Evolutionary conservation across 2,113 vertebrate species (phyloP).

Genomic region (Lepidothrix coronata): DNA sequence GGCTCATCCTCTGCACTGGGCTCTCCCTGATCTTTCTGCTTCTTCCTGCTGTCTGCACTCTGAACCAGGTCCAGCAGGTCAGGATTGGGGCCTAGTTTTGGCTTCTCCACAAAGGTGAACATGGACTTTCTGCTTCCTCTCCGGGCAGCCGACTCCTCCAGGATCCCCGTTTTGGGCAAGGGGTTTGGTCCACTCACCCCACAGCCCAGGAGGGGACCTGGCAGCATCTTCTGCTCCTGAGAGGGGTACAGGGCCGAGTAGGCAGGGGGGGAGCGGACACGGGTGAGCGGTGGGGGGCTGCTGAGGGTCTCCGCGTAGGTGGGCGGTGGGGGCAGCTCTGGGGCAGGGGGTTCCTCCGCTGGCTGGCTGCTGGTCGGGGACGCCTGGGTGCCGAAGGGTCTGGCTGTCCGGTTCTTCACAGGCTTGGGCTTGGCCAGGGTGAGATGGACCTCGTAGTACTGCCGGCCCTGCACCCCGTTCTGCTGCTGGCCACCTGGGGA

Average conservation of each 20-base stretch:
- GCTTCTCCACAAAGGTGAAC: conserved; percentile 98
- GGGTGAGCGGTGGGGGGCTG: conserved; percentile 74
- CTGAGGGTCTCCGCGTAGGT: conserved; percentile 82
- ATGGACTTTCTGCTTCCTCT: conserved; percentile 84
- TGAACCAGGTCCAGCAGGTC: conserved; percentile 93
- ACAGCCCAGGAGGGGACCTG: conserved; percentile 9
- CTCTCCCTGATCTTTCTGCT: conserved; percentile 80
- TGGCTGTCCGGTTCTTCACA: conserved; percentile 89
- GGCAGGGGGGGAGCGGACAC: conserved; percentile 71
- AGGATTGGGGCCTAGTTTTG: conserved; percentile 88
- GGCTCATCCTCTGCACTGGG: conserved; percentile 82
- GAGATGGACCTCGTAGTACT: conserved; percentile 77
- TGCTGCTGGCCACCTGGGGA: neutral
- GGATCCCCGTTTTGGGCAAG: conserved; percentile 83
- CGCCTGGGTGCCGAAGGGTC: conserved; percentile 85
- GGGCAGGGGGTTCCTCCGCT: conserved; percentile 15
- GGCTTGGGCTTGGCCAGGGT: conserved; percentile 76
- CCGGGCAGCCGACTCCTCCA: conserved; percentile 82
- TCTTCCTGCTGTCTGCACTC: conserved; percentile 85
- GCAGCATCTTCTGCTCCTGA: conserved; percentile 70
- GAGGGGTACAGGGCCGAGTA: conserved; percentile 77
- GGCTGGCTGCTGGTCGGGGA: neutral
- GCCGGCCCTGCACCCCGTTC: neutral
- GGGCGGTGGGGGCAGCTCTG: conserved; percentile 76
- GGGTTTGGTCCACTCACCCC: conserved; percentile 44